Base-by-base conservation (phyloP, 2,888 invertebrate genomes). In the Diarsia rubi region DNA sequence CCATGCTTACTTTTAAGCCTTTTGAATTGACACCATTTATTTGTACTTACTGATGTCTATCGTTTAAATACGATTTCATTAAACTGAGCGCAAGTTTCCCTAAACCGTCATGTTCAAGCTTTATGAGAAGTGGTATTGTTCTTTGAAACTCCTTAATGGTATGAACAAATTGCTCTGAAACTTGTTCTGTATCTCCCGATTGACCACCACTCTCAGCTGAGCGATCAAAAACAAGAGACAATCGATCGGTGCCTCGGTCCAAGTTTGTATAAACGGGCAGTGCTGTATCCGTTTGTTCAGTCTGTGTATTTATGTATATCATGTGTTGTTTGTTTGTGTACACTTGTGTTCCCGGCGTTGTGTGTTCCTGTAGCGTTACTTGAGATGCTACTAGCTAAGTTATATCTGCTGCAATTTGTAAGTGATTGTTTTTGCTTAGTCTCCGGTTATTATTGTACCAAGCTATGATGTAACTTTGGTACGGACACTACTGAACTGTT, bases 181-280 rank as follows among this genome's bases (percentile, higher is more conserved):
- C 54, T 62, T 67, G 66, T 67, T 45, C 42, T 57, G 45, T 70
- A 69, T 54, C 42, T 14, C 54, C 52, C 31, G 60, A 62, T 63
- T 60, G 73, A 63, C 66, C 62, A 63, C 66, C 62, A 65, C 47
- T 66, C 70, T 68, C 81, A 78, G 73, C 63, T n/a, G 78, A 74
- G 37, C 47, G 86, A 86, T 83, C 81, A 86, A 73, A 82, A 86
- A 69, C 84, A 81, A 68, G n/a, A 24, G 69, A 37, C 11, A 24
- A 86, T 83, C 75, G 73, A 76, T 78, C 59, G 45, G 2, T 27
- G 84, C 62, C 44, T 57, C 62, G 45, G 65, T 80, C 70, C 57
- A 70, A 79, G 69, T 73, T 60, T 79, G 67, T 81, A 70, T 79
- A 59, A 83, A 75, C 42, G 64, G 60, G 44, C 52, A 49, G 37